These are phyloP conservation scores for Andrena bicolor DNA, from an alignment of 2,888 invertebrate species.

Conservation along the genomic window DNA sequence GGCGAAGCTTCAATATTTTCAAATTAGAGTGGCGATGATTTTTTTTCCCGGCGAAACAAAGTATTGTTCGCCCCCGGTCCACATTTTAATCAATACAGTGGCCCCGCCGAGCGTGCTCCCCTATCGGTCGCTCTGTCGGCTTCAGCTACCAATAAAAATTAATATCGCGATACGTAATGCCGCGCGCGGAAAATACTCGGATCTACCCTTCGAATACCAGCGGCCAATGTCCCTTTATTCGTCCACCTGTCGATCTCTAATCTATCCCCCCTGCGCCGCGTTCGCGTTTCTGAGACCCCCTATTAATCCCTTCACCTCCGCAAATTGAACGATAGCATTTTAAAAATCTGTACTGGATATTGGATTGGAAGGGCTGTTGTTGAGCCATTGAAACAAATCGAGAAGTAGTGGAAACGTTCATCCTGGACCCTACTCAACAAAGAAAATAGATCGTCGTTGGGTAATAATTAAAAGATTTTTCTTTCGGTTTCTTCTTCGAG, in stretches of 20 bases:
- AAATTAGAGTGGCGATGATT: constrained; percentile 83
- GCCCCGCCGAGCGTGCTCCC: constrained; percentile 65
- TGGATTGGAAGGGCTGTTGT: too few relatives aligned
- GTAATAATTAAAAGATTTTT: constrained; percentile 27
- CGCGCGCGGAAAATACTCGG: constrained; percentile 76
- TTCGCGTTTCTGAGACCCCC: neutral
- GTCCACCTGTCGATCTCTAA: neutral
- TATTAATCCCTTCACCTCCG: neutral
- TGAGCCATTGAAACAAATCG: too few relatives aligned
- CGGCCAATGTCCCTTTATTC: neutral
- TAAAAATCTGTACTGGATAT: too few relatives aligned
- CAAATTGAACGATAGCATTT: neutral
- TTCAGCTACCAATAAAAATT: constrained; percentile 82
- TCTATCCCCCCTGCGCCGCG: neutral
- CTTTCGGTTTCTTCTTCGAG: neutral
- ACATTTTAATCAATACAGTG: constrained; percentile 83
- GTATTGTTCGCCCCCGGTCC: constrained; percentile 79
- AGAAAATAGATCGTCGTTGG: neutral
- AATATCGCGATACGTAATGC: constrained; percentile 83
- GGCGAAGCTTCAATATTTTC: constrained; percentile 78
- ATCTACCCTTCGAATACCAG: constrained; percentile 69
- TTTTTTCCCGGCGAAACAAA: constrained; percentile 77
- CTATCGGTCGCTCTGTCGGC: constrained; percentile 72
- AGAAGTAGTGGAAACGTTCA: neutral
- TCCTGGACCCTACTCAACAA: neutral